A percentile compares a stretch with the other conserved stretches of the same genome.
phyloP scores from a whole-genome alignment of 2,113 vertebrate species.

The Sphaerodactylus townsendi region DNA sequence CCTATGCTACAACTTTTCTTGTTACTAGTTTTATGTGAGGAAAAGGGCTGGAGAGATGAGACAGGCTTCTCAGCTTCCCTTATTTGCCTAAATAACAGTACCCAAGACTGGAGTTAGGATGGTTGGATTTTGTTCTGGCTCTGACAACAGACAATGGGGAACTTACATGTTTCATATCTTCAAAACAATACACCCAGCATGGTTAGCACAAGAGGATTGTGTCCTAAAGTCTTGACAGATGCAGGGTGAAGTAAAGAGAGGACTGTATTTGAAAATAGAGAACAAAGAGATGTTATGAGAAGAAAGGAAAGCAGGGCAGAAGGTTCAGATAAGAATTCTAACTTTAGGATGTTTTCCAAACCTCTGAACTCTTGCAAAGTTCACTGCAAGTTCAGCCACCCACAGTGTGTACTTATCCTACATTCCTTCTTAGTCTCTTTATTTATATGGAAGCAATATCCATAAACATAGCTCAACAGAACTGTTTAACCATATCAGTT shows the following conservation, averaged over 20 bases:
- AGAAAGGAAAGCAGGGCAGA: slow-evolving; percentile 1
- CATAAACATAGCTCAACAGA: background rate
- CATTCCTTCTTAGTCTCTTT: slow-evolving; percentile 26
- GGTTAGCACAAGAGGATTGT: background rate
- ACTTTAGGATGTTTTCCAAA: slow-evolving; percentile 28
- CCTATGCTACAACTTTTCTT: background rate
- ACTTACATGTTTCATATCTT: background rate
- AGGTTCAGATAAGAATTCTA: slow-evolving; percentile 22
- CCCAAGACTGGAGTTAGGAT: background rate
- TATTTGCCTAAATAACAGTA: background rate
- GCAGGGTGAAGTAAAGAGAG: accelerated
- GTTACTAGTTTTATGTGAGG: background rate
- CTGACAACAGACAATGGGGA: background rate
- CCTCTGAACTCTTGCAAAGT: slow-evolving; percentile 10
- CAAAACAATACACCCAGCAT: background rate
- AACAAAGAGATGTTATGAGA: background rate
- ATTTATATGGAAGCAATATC: slow-evolving; percentile 15
- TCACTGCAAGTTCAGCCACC: slow-evolving; percentile 11
- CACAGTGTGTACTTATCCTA: background rate
- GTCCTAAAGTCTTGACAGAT: background rate
- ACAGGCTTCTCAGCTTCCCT: background rate
- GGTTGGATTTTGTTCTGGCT: background rate
- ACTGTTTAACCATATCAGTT: background rate
- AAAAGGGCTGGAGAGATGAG: background rate
- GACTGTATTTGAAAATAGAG: background rate